Evolutionary conservation across 2,113 vertebrate species (phyloP), one percentile per base, ranked within the genome.

Genomic region (Triplophysa rosa): DNA sequence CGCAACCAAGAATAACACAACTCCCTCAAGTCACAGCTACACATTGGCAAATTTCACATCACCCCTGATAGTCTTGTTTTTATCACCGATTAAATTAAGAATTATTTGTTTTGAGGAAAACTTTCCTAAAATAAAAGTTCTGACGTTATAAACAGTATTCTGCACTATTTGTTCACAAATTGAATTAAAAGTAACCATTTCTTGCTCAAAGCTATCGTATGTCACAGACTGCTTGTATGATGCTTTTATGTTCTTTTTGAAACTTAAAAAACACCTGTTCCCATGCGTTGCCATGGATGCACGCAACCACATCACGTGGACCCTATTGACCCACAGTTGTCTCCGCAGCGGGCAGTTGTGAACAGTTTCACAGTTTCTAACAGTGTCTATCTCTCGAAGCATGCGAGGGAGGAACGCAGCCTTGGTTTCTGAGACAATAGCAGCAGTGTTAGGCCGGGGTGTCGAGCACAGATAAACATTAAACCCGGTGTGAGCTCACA

Each of bases 391-490:
- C 58, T 63, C 56, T 61, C 70, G 9, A 56, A 61, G 29, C 37
- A 12, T 73, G 56, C 9, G n/a, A 73, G 56, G 71, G 21, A 73
- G 37, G 37, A 73, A 61, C 56, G 45, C 61, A 12, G 26, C 17
- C 64, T 64, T 77, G 74, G 61, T 66, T 77, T 77, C 62, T 33
- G 62, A 77, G 24, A 77, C 62, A 77, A 77, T 65, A 77, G 42
- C 23, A 54, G 61, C 45, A 77, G 74, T 77, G 74, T 77, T 65
- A 52, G 74, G 45, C 74, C 6, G 54, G 61, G 61, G 67, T 65
- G 68, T 65, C 13, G 68, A 65, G 78, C 45, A 61, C 71, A 81
- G 79, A 76, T 63, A 69, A 77, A 81, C 79, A 76, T 45, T 69
- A 67, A 77, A 62, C 54, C 19, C 70, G 58, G 45, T 64, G 80